Evolutionary conservation across 2,113 vertebrate genomes (phyloP), one percentile per base, ranked within the genome.

Genomic region (Chauna torquata): DNA sequence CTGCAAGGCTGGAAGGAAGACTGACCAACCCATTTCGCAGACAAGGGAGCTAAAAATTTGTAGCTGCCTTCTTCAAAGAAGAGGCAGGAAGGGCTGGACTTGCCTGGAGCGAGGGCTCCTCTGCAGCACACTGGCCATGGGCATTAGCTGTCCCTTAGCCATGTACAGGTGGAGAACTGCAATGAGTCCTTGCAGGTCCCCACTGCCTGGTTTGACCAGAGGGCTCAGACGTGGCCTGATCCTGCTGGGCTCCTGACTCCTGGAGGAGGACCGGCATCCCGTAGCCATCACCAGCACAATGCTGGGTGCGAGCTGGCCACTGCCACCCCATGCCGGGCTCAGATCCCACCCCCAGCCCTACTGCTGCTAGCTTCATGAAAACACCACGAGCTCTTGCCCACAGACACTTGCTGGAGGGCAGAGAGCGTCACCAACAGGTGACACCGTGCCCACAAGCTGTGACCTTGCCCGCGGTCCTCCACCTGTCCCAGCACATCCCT

Each of bases 261-360:
- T n/a, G 52, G 28, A 84, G 45, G n/a, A 90, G 68, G 22, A 42
- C 17, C 32, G 12, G 25, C 17, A 19, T 9, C 49, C 34, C 47
- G 58, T 7, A 28, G 76, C 7, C 61, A 28, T 30, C 45, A 17
- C 30, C 50, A 78, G 28, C 3, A 1, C 4, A 19, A 50, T 50
- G 86, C 38, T 52, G 49, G 47, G 47, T 17, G 34, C 0, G 0
- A 78, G 9, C 5, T 66, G 69, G 18, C 12, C 1, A 0, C n/a
- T 44, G 19, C 22, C 1, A 1, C 57, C 28, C 47, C 12, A 36
- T 86, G 16, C 12, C 34, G 27, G 36, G 25, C 17, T 88, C 20
- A 0, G 2, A 5, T 12, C 82, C n/a, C 36, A 27, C n/a, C 90
- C 81, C 20, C 45, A 81, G 30, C 20, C 17, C 57, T 76, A 9